A percentile compares a stretch with the other conserved stretches of the same genome.
Conservation (phyloP, 64 coral and sea anemone species). For the Pachyseris speciosa region DNA sequence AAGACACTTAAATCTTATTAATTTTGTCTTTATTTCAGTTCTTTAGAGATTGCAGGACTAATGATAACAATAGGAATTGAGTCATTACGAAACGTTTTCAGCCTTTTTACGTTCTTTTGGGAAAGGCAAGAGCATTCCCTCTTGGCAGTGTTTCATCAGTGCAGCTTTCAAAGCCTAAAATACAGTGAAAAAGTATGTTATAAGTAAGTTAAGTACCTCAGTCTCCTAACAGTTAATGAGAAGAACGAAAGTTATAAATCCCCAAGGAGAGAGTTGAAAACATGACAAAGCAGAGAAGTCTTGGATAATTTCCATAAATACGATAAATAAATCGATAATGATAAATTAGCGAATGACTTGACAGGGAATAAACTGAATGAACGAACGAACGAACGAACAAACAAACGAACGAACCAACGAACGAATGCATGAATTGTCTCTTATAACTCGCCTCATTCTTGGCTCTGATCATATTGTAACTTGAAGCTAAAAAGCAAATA, state of each 20-base stretch:
- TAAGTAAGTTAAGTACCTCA: too few relatives aligned
- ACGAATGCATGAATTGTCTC: neutral
- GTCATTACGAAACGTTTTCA: neutral
- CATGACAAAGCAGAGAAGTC: neutral
- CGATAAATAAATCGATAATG: neutral
- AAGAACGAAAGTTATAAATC: neutral
- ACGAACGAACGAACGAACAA: neutral
- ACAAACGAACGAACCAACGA: neutral
- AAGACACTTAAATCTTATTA: too few relatives aligned
- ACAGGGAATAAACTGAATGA: too few relatives aligned
- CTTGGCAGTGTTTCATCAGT: conserved; percentile 34
- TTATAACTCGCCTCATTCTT: conserved; percentile 46
- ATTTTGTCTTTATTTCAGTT: neutral
- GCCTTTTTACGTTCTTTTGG: conserved; percentile 6
- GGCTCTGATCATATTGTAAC: conserved; percentile 53
- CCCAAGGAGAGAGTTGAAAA: neutral
- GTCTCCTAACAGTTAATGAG: too few relatives aligned
- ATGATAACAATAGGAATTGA: neutral
- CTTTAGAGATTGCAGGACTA: neutral
- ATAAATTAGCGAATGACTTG: neutral
- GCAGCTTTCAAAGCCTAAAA: conserved; percentile 8
- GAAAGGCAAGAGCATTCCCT: conserved; percentile 33
- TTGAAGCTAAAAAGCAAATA: conserved; percentile 58
- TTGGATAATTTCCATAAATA: neutral
- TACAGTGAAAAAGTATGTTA: neutral